Evolutionary conservation across 2,888 invertebrate genomes (phyloP), one percentile per base, ranked within the genome.

Genomic region (Mellilla xanthometata): DNA sequence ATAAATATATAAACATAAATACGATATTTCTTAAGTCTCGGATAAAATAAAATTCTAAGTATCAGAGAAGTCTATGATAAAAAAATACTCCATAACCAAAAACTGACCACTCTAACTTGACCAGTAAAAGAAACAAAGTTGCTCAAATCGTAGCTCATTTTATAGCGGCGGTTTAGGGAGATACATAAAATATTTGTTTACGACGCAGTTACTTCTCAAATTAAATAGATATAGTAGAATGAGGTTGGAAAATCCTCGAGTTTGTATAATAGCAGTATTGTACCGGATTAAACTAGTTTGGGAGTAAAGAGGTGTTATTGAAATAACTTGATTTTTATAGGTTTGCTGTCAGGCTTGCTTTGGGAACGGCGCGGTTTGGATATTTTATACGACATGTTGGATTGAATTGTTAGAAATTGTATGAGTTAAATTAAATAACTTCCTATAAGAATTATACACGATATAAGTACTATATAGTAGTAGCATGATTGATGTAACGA

Each of bases 171-270:
- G 11, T 27, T 48, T 27, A 39, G 28, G 33, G 38, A 54, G 45
- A 56, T 46, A 56, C 56, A 56, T 58, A 44, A 44, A 48, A 32
- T 49, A 49, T 54, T 58, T 57, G 57, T 58, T 60, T 58, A 60
- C 49, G 32, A 43, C 58, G 45, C 49, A 56, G 57, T 63, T 61
- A 59, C 40, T 33, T 50, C 54, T 50, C 13, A 52, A 51, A 57
- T 57, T 58, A 51, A 51, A 61, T 52, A 51, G 34, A 40, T 45
- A 40, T 49, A 36, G 23, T 40, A 39, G 41, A 47, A 41, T 13
- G 23, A 47, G 47, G 47, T 41, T 26, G 11, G 33, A 13, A 23
- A 28, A 31, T 35, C 46, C 40, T 31, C 39, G 26, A 15, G 23
- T 45, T 22, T 29, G 35, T 46, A 39, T 42, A 33, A n/a, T n/a